phyloP scores from a whole-genome alignment of 2,113 vertebrate genomes.

The Ciconia boyciana region DNA sequence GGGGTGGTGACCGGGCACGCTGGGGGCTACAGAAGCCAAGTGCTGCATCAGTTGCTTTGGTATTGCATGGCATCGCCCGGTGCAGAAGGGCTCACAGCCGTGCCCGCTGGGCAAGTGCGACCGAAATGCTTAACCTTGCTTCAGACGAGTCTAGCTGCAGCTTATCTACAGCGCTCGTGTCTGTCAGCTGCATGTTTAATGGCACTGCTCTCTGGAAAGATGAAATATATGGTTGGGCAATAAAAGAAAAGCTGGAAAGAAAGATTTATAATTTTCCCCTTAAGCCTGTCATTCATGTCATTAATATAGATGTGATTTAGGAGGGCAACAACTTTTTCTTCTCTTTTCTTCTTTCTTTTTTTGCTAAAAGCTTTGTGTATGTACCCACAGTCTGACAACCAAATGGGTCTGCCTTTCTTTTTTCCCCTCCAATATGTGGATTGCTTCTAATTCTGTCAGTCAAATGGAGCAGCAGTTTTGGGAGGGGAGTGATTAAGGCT shows the following conservation, averaged over 20 bases:
- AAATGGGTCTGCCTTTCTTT: slow-evolving; percentile 47
- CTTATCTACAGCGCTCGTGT: neutral
- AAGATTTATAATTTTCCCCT: slow-evolving; percentile 39
- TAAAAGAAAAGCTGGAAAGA: slow-evolving; percentile 33
- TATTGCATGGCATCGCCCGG: fast-evolving
- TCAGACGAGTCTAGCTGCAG: neutral
- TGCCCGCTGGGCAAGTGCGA: fast-evolving
- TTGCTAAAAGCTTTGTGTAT: slow-evolving; percentile 19
- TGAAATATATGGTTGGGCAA: slow-evolving; percentile 11
- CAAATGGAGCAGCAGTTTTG: slow-evolving; percentile 10
- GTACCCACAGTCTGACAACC: slow-evolving; percentile 34
- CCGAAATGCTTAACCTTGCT: neutral
- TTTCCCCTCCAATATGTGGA: slow-evolving; percentile 17
- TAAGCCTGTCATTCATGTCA: slow-evolving; percentile 56
- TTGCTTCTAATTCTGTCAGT: slow-evolving; percentile 50
- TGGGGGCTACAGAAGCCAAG: neutral
- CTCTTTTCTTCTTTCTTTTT: neutral
- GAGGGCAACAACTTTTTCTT: slow-evolving; percentile 53
- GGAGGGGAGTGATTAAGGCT: slow-evolving; percentile 36
- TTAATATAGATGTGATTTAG: slow-evolving; percentile 43
- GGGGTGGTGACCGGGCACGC: neutral
- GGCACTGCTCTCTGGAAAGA: neutral
- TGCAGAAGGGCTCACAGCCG: neutral
- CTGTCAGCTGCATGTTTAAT: neutral
- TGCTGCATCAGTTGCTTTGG: fast-evolving